Evolutionary conservation across 1,140 invertebrate genomes (phyloP).

Genomic region (Zelostemma sp.): DNA sequence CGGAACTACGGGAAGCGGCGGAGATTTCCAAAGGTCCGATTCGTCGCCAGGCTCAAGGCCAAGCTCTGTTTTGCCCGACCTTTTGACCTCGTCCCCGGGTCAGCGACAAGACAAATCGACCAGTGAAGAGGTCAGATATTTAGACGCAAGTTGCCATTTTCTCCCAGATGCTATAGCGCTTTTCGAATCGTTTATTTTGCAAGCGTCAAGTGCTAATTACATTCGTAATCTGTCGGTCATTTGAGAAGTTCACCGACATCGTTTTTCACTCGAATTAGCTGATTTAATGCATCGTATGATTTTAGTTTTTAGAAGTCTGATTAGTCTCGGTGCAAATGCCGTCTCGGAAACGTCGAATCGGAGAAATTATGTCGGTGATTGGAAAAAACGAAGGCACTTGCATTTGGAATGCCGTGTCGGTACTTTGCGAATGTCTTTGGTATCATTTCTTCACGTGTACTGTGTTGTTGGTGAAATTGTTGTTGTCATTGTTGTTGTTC

Average conservation of each 20-base stretch:
- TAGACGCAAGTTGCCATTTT: conserved; percentile 27
- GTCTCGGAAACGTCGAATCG: no score
- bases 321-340: no score
- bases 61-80: conserved; percentile 92
- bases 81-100: conserved; percentile 87
- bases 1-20: conserved; percentile 72
- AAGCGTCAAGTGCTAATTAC: conserved; percentile 39
- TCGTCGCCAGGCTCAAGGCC: conserved; percentile 79
- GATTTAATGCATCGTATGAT: no score
- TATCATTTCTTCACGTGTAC: conserved; percentile 40
- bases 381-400: conserved; percentile 38
- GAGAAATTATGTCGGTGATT: conserved; percentile 28
- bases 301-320: no score
- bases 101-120: conserved; percentile 92
- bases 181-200: conserved; percentile 42
- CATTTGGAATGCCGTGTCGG: conserved; percentile 49
- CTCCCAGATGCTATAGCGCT: conserved; percentile 36
- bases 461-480: conserved; percentile 35
- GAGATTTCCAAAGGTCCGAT: conserved; percentile 72
- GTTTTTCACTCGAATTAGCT: conserved; percentile 19
- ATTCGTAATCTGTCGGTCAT: conserved; percentile 10
- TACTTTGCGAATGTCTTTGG: conserved; percentile 54
- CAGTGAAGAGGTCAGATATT: conserved; percentile 89
- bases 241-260: conserved; percentile 17
- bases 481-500: conserved; percentile 42